A percentile compares a stretch with the other conserved stretches of the same genome.
These are phyloP conservation scores for Lepidochitona cinerea DNA, from an alignment of 2,888 invertebrate species.

Conservation along the genomic window DNA sequence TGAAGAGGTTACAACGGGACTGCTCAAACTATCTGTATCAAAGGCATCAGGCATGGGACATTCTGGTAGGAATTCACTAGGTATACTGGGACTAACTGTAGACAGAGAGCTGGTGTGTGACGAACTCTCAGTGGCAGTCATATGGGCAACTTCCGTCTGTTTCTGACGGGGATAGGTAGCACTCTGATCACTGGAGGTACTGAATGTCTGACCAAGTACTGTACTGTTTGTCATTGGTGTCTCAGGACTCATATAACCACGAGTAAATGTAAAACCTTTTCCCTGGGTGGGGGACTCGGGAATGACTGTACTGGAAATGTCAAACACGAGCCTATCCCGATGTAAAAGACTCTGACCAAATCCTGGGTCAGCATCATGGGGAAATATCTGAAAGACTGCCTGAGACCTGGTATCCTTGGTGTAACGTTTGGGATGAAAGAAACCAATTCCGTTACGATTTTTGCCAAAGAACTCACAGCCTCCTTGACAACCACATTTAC, in stretches of 20 bases:
- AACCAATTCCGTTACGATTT: constrained; percentile 89
- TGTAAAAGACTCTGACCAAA: constrained; percentile 95
- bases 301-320: constrained; percentile 88
- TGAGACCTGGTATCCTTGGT: constrained; percentile 38
- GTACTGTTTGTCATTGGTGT: constrained; percentile 44
- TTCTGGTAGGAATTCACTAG: constrained; percentile 25
- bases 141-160: not conserved
- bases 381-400: constrained; percentile 59
- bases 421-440: constrained; percentile 81
- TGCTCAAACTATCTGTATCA: constrained; percentile 29
- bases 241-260: constrained; percentile 64
- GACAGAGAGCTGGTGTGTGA: not conserved
- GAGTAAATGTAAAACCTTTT: constrained; percentile 56
- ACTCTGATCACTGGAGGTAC: constrained; percentile 3
- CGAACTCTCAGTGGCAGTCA: not conserved
- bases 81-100: not conserved
- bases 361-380: constrained; percentile 79
- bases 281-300: constrained; percentile 25
- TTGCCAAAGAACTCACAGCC: constrained; percentile 95
- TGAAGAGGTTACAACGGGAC: constrained; percentile 21
- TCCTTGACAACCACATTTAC: constrained; percentile 94
- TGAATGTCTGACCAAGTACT: not conserved
- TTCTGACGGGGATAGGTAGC: not conserved
- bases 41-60: constrained; percentile 34
- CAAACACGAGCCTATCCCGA: constrained; percentile 87